These are phyloP conservation scores for Anniella stebbinsi DNA, from an alignment of 2,797 vertebrate species.

Conservation along the genomic window DNA sequence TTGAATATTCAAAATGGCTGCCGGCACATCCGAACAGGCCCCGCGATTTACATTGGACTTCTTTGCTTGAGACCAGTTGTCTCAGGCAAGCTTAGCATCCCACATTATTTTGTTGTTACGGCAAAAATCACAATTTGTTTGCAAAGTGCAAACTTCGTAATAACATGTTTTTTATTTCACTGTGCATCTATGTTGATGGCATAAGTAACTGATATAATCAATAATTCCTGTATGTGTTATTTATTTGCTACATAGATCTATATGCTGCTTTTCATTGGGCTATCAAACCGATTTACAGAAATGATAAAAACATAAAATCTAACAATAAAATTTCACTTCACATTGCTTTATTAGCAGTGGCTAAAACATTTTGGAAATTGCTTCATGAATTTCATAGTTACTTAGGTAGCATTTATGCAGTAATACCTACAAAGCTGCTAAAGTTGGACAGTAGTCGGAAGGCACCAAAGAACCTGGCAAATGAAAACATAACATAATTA, in stretches of 20 bases:
- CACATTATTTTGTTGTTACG: conserved; percentile 32
- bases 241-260: too few species aligned
- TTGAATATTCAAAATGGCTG: too few species aligned
- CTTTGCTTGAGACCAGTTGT: conserved; percentile 54
- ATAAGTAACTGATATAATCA: neutral
- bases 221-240: neutral
- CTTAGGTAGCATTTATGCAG: neutral
- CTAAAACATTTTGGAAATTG: neutral
- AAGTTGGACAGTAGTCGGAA: neutral
- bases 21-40: neutral
- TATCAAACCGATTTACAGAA: too few species aligned
- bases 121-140: neutral
- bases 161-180: neutral
- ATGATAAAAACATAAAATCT: too few species aligned
- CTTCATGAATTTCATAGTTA: neutral
- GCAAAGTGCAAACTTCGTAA: neutral
- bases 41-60: conserved; percentile 60
- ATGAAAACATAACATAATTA: neutral
- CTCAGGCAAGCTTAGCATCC: conserved; percentile 2
- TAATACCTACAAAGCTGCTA: neutral
- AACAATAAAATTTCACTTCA: neutral
- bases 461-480: neutral
- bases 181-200: neutral
- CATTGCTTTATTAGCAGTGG: neutral
- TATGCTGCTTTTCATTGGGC: too few species aligned